A percentile compares a stretch with the other conserved stretches of the same genome.
These are phyloP conservation scores for Erpobdella octoculata DNA, from an alignment of 2,888 invertebrate species.

Conservation along the genomic window DNA sequence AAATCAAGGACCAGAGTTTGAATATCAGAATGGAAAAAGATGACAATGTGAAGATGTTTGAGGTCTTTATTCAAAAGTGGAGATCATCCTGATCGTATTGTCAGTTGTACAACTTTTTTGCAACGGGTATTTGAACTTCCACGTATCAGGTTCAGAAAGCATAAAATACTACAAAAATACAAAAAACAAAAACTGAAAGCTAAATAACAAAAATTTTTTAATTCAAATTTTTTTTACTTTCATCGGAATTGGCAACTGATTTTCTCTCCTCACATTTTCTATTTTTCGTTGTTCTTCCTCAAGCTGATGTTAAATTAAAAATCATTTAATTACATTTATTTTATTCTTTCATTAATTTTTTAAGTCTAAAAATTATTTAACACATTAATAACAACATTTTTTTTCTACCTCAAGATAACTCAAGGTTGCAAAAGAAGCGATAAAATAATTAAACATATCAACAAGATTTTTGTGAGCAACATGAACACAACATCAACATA, in stretches of 20 bases:
- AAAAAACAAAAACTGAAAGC: background rate
- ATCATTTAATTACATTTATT: background rate
- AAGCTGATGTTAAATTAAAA: constrained; percentile 41
- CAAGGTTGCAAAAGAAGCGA: background rate
- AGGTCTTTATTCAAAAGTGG: background rate
- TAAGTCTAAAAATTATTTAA: background rate
- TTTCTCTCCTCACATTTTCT: constrained; percentile 46
- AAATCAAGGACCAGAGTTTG: too few relatives aligned
- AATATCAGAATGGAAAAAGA: too few relatives aligned
- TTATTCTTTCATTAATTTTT: background rate
- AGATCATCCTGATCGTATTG: background rate
- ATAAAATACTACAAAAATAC: background rate
- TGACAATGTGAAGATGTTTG: too few relatives aligned
- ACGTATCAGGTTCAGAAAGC: background rate
- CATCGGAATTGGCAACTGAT: constrained; percentile 45
- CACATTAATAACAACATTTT: background rate
- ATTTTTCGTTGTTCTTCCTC: constrained; percentile 50
- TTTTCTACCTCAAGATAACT: background rate
- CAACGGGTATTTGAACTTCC: background rate
- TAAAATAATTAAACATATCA: background rate
- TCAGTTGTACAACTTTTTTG: background rate
- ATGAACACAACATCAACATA: too few relatives aligned
- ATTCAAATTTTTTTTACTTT: constrained; percentile 40
- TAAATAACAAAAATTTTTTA: background rate
- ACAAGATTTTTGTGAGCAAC: too few relatives aligned